Evolutionary conservation across 2,888 invertebrate species (phyloP), one percentile per base, ranked within the genome.

Genomic region (Pogonocherus hispidulus): DNA sequence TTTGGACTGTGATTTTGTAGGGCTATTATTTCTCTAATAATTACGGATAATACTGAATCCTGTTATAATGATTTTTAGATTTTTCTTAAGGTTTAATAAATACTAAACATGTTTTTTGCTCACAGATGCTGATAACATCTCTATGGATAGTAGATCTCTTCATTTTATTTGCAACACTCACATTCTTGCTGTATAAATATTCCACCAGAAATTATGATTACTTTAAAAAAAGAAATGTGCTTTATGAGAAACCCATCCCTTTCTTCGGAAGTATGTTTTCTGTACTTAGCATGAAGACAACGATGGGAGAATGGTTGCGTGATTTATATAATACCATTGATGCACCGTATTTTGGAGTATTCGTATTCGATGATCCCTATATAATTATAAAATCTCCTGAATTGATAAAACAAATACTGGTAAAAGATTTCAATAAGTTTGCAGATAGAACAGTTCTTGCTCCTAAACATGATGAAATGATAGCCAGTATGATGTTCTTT

Each of bases 381-480:
- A 69, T 89, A 1, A 73, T 89, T 0, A 63, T 88, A 0, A 81
- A 86, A 44, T 85, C 86, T 74, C 87, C 87, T 0, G 84, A 87
- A 41, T 67, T 87, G 1, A 84, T 88, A 20, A 88, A 87, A 69
- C 79, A 82, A 6, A 78, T 88, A 16, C 71, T 88, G 69, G 84
- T 87, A 1, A 84, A 86, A 44, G 87, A 88, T 76, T 88, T 88
- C 67, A 82, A 85, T 5, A 81, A 86, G 70, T 88, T 88, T 73
- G 80, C 82, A 1, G 86, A 88, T 69, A 41, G 56, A 41, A 46
- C 32, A 1, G 27, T 41, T 8, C 9, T 54, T 1, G 22, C 51
- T 1, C 32, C 63, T 8, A 44, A 54, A 32, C 54, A 63, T 27
- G 41, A 63, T 32, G 18, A 54, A 18, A 44, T 63, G 0, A 3